Evolutionary conservation across 2,888 invertebrate species (phyloP), one percentile per base, ranked within the genome.

Genomic region (Syritta pipiens): DNA sequence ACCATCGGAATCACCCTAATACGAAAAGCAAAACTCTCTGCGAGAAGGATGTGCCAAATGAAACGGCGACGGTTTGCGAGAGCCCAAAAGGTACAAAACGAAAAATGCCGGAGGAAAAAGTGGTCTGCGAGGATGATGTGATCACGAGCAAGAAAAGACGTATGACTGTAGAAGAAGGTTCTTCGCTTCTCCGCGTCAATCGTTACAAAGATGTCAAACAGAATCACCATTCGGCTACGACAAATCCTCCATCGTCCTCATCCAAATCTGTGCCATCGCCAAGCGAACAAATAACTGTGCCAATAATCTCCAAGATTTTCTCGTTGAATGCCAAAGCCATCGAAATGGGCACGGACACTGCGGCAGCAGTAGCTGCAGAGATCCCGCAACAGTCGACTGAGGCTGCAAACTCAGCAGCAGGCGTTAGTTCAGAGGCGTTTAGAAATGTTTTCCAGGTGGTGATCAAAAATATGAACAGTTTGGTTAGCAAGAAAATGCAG

Each of bases 401-500:
- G 9, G 55, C 49, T 7, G 44, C 53, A 5, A 28, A 55, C 1
- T 28, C 55, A 5, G 40, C 63, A 10, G 67, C 67, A 6, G 49
- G 28, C 24, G 30, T 55, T 1, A 26, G 51, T 1, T 26, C 59
- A 14, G 65, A 62, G 12, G 53, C 60, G 28, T 49, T 85, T 12
- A 83, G 81, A 3, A 82, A 84, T 22, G 83, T 85, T 44, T 87
- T 85, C 69, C 84, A 85, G 26, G 84, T 83, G 24, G 86, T 87
- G 1, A 87, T 88, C 2, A 84, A 84, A 28, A 86, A 86, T 44
- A 86, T 87, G 88, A 87, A 87, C 44, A 83, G 82, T 1, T 83
- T 86, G 62, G 88, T 87, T 3, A 87, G 87, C 79, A 86, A 86
- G 46, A 87, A 88, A 62, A 87, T 87, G 88, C 86, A 88, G 74